Evolutionary conservation across 2,797 vertebrate species (phyloP).

Genomic region (Propithecus perrieri): DNA sequence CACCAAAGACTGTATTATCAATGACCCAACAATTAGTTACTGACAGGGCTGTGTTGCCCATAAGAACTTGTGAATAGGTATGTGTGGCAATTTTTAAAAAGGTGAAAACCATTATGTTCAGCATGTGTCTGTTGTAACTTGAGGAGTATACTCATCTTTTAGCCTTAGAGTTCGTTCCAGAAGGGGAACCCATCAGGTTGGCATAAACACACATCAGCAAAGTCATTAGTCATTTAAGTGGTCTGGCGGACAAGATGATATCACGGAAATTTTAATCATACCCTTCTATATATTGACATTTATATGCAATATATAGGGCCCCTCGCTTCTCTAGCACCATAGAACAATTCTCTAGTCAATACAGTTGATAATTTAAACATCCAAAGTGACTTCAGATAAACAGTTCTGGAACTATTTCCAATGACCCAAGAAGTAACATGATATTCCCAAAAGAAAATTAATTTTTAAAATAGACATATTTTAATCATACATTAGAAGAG

Average conservation of each 20-base stretch:
- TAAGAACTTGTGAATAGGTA: neutral
- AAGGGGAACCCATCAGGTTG: neutral
- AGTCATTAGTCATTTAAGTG: neutral
- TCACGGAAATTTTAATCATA: neutral
- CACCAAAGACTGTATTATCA: neutral
- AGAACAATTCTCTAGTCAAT: neutral
- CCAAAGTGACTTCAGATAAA: neutral
- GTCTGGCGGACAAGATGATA: neutral
- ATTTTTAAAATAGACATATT: neutral
- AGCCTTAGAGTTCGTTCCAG: neutral
- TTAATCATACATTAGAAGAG: neutral
- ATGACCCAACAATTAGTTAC: neutral
- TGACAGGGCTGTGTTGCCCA: neutral
- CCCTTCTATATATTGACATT: neutral
- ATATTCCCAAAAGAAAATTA: conserved; percentile 8
- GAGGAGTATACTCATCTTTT: neutral
- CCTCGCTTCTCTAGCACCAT: neutral
- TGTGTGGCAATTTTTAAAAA: neutral
- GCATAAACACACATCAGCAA: neutral
- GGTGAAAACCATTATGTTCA: neutral
- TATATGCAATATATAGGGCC: neutral
- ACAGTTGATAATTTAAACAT: neutral
- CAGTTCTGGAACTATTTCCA: neutral
- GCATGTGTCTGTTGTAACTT: neutral
- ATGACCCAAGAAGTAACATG: neutral